Evolutionary conservation across 2,888 invertebrate species (phyloP), one percentile per base, ranked within the genome.

Genomic region (Apomyelois bistriatella): DNA sequence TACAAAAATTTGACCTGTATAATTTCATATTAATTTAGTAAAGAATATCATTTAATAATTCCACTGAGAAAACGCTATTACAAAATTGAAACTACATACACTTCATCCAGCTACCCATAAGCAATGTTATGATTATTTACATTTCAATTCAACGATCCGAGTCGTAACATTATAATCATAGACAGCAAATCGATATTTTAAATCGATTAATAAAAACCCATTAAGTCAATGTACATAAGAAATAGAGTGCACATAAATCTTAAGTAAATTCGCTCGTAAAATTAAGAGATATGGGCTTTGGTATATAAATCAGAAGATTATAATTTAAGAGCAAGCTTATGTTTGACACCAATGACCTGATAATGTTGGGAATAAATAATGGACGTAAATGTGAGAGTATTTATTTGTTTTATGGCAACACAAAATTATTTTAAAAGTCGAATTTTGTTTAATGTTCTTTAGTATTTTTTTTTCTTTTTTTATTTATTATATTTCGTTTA

Each of bases 131-230:
- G 22, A 22, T 22, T 22, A n/a, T n/a, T 5, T 22, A 36, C 28
- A 28, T 42, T n/a, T 41, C 17, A 41, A 41, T 41, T 22, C 17
- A 17, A 41, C 12, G 42, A 43, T 22, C 12, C 5, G 1, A 42
- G 28, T 30, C 13, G 42, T 13, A 38, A 43, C 28, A 51, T 51
- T 32, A 22, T 41, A 16, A 28, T 48, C 9, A 12, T 16, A 12
- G 38, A 15, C 40, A 40, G 28, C 40, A 50, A 50, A 50, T 51
- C 41, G 41, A 17, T 35, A 35, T 35, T 51, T 16, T 51, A 42
- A 51, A 51, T 51, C 51, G 42, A 51, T 51, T 51, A 51, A 42
- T 42, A 16, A 28, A 35, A 51, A 41, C 42, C 35, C 43, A 43
- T 43, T 28, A 30, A 43, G 22, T 30, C 28, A 28, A 30, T 30